These are phyloP conservation scores for Nymphicus hollandicus DNA, from an alignment of 2,113 vertebrate species.

Conservation along the genomic window DNA sequence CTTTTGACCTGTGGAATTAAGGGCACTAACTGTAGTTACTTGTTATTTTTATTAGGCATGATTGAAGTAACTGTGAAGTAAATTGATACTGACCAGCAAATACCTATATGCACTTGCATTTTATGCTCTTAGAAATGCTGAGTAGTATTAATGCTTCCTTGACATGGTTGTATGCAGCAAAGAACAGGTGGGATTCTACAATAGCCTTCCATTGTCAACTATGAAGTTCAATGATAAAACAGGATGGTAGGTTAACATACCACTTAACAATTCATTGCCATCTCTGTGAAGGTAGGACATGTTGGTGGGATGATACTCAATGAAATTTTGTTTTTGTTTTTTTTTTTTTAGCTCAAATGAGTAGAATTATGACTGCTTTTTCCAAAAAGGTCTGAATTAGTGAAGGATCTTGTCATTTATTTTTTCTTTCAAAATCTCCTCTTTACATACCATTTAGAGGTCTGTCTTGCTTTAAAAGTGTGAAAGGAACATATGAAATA, in stretches of 20 bases:
- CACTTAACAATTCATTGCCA: neutral
- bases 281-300: neutral
- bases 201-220: neutral
- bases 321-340: neutral
- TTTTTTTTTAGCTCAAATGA: neutral
- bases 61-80: neutral
- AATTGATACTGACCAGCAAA: neutral
- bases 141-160: neutral
- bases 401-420: neutral
- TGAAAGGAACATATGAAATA: neutral
- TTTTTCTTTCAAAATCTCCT: neutral
- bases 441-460: neutral
- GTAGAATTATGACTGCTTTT: neutral
- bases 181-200: neutral
- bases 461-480: neutral
- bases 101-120: neutral
- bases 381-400: neutral
- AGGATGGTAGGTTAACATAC: neutral
- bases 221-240: neutral
- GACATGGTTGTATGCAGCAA: neutral
- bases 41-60: neutral
- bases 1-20: neutral
- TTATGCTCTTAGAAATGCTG: neutral
- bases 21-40: neutral
- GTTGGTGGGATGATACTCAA: neutral